These are phyloP conservation scores for Aricia agestis DNA, from an alignment of 1,140 invertebrate species.

Conservation along the genomic window DNA sequence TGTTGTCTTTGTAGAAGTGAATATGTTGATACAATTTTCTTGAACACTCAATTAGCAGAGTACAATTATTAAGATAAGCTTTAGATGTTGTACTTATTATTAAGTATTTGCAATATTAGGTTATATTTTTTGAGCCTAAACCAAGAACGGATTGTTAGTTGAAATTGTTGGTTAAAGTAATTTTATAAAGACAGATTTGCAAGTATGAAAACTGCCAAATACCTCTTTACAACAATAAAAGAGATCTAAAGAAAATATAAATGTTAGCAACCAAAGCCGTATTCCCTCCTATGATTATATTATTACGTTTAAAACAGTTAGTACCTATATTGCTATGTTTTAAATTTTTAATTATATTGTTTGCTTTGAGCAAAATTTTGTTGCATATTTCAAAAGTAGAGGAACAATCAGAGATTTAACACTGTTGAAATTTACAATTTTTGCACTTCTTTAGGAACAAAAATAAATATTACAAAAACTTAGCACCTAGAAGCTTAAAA, in stretches of 20 bases:
- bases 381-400: not conserved
- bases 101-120: slow-evolving; percentile 7
- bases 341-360: not conserved
- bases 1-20: slow-evolving; percentile 29
- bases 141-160: not conserved
- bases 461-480: not conserved
- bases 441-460: not conserved
- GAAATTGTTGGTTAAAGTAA: not conserved
- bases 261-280: not conserved
- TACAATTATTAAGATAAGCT: slow-evolving; percentile 39
- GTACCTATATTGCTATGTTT: too few species aligned
- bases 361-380: not conserved
- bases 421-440: not conserved
- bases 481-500: not conserved
- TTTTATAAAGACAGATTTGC: not conserved
- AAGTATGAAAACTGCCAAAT: not conserved
- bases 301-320: not conserved
- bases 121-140: not conserved
- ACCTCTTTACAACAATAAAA: not conserved
- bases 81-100: slow-evolving; percentile 38
- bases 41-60: slow-evolving; percentile 29
- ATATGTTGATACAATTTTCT: slow-evolving; percentile 17
- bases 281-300: not conserved
- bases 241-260: not conserved
- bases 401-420: not conserved